Evolutionary conservation across 2,113 vertebrate species (phyloP).

Genomic region (Anolis sagrei): DNA sequence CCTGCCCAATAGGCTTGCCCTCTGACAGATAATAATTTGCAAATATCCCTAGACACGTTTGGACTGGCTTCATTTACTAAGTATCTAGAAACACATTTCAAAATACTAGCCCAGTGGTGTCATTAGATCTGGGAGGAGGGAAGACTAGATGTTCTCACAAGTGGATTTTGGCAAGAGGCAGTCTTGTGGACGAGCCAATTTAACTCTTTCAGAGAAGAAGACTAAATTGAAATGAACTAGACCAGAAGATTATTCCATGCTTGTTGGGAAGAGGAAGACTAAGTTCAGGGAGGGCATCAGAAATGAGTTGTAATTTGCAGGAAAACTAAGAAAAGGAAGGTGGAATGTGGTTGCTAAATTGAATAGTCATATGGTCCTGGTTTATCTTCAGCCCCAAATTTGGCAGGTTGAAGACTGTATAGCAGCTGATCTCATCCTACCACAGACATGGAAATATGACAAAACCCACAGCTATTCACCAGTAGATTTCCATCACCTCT

Average conservation of each 20-base stretch:
- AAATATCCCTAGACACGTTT: background rate
- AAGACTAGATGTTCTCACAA: background rate
- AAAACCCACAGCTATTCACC: too few species aligned
- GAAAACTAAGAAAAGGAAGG: background rate
- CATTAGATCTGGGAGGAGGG: background rate
- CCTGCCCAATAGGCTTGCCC: background rate
- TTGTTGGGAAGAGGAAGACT: background rate
- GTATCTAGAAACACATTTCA: background rate
- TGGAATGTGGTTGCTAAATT: background rate
- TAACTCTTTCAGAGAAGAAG: background rate
- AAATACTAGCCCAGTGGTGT: too few species aligned
- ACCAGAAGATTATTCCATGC: background rate
- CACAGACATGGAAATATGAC: background rate
- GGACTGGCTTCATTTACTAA: too few species aligned
- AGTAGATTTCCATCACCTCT: too few species aligned
- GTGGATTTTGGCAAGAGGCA: background rate
- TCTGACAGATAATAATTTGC: background rate
- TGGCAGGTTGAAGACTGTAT: background rate
- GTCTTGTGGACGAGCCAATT: background rate
- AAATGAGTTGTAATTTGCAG: background rate
- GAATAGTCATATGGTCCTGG: background rate
- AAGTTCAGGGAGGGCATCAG: background rate
- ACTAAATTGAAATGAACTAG: background rate
- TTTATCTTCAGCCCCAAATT: background rate
- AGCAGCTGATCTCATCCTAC: background rate